Base-by-base conservation (phyloP, 2,888 invertebrate genomes). In the Zygothrica quintamaculata region DNA sequence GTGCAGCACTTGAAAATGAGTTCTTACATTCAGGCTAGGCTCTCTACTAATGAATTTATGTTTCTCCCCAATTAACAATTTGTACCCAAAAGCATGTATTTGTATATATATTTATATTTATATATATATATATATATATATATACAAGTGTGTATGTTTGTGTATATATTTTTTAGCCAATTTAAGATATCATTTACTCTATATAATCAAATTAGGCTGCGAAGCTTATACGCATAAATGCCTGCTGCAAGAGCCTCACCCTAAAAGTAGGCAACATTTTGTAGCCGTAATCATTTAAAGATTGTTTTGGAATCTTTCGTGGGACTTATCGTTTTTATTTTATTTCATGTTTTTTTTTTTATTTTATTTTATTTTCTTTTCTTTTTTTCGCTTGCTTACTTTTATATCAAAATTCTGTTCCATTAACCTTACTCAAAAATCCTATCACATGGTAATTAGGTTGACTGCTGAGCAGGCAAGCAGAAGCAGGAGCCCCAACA, bases 361-460 rank as follows among this genome's bases (percentile, higher is more conserved):
- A 29, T 29, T 40, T 44, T 13, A 33, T 33, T 22, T 4, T 36
- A 15, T 11, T 56, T 13, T 18, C 16, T 44, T 11, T 11, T 18
- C n/a, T 3, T 18, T 18, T 48, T 5, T 5, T 43, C 29, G 15
- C 29, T 29, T 42, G 31, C 22, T 31, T 29, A 16, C 46, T 29
- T 52, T 51, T 53, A 55, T 40, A 43, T 66, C 43, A n/a, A 22
- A 15, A 34, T 22, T 33, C 34, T 5, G 15, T 40, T 43, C 70
- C 65, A 62, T 75, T 75, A 75, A 86, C 80, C 80, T 77, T 46
- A 68, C 80, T 80, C 82, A 84, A 76, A 81, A 68, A 56, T 65
- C 66, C 62, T 70, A 87, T 81, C 85, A 75, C 65, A 46, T 33
- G 70, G 53, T 84, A 82, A 87, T 82, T 82, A 81, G 81, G 78